Conservation (phyloP, 2,113 vertebrate genomes). For the Orycteropus afer region DNA sequence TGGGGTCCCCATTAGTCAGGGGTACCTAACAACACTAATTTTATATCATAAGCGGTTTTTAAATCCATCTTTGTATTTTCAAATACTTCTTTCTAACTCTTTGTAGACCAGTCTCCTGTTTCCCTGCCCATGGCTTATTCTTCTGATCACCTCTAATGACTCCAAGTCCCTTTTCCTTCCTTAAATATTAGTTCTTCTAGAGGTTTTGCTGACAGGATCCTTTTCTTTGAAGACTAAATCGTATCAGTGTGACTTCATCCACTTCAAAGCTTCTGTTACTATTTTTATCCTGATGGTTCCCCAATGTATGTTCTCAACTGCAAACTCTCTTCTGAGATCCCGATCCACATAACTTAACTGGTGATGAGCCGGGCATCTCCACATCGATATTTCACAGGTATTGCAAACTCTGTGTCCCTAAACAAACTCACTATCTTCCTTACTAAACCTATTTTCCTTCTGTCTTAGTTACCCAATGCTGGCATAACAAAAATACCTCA, state of each 20-base stretch:
- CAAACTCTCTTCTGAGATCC: not conserved
- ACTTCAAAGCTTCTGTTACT: not conserved
- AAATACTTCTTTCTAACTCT: not conserved
- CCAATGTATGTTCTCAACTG: not conserved
- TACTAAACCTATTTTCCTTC: not conserved
- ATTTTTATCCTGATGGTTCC: not conserved
- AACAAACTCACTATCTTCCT: not conserved
- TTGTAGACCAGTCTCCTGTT: not conserved
- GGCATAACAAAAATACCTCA: not conserved
- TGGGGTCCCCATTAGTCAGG: not conserved
- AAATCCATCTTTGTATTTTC: not conserved
- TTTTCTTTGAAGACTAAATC: not conserved
- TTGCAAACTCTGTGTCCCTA: not conserved
- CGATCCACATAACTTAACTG: not conserved
- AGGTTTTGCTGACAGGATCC: not conserved
- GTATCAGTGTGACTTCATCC: not conserved
- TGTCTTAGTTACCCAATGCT: not conserved
- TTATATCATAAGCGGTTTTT: not conserved
- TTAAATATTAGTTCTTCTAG: not conserved
- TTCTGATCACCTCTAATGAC: not conserved
- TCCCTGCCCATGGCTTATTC: not conserved
- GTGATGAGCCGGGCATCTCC: not conserved
- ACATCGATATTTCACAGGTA: not conserved
- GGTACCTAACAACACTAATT: not conserved
- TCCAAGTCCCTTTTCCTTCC: not conserved